Evolutionary conservation across 2,888 invertebrate species (phyloP), one percentile per base, ranked within the genome.

Genomic region (Deilephila porcellus): DNA sequence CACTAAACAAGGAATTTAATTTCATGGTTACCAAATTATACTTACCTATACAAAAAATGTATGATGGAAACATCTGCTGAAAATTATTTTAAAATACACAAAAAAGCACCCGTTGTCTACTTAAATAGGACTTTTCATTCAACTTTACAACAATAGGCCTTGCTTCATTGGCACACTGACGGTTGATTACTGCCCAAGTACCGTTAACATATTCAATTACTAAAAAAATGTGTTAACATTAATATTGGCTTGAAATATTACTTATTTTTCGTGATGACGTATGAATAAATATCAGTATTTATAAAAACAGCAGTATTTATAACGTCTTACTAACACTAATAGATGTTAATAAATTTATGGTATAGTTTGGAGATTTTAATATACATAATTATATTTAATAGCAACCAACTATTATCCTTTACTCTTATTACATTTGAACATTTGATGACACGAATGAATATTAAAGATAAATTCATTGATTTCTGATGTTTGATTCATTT

Each of bases 41-140:
- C 77, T 78, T 81, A 87, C 87, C 86, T 86, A 85, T 86, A 87
- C 85, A 83, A 86, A 84, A 85, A 85, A 88, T 90, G 89, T 91
- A 86, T 90, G 89, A 84, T 77, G 78, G 74, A 85, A 90, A 90
- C 94, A 94, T 90, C 94, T 94, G 94, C 94, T 93, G 92, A 93
- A 94, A 93, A 93, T 92, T 90, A 89, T 91, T 91, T 91, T 85
- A 89, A 91, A 91, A 86, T 85, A 86, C 86, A 90, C 80, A 86
- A 81, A 92, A 67, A 91, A 93, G 81, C 84, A 86, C 88, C 89
- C 89, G 86, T 87, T 88, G 88, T 86, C 89, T 90, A 91, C 92
- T 92, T 91, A 93, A 93, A 94, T 93, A 91, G 93, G 90, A 92
- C 88, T 94, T 94, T 94, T 94, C 94, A 94, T 94, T 94, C 93